These are phyloP conservation scores for Manacus vitellinus DNA, from an alignment of 2,113 vertebrate genomes.

Conservation along the genomic window DNA sequence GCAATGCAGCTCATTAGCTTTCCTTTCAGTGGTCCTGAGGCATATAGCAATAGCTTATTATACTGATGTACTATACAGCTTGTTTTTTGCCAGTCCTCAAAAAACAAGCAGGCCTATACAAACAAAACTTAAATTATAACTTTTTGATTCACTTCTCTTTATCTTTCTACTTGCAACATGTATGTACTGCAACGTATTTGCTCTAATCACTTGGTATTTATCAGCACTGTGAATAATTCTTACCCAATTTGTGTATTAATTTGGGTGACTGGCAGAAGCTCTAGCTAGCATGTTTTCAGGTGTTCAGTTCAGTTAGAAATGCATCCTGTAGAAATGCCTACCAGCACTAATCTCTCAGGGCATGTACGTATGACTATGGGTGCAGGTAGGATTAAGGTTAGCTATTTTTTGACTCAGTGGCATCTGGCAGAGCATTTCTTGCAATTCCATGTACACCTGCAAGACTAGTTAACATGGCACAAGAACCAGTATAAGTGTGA, in stretches of 20 bases:
- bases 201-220: neutral
- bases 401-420: neutral
- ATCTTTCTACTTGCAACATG: neutral
- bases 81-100: neutral
- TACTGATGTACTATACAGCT: neutral
- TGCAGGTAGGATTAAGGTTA: neutral
- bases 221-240: neutral
- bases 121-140: neutral
- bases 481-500: neutral
- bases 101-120: neutral
- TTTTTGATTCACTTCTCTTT: neutral
- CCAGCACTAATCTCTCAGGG: neutral
- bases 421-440: neutral
- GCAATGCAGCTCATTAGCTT: neutral
- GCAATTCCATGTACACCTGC: neutral
- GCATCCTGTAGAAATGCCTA: neutral
- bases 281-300: neutral
- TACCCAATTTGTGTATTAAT: neutral
- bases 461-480: neutral
- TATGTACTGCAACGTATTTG: neutral
- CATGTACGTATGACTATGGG: neutral
- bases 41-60: neutral
- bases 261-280: neutral
- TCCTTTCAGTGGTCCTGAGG: neutral
- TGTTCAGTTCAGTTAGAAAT: neutral